These are phyloP conservation scores for Gymnopithys bicolor DNA, from an alignment of 2,797 vertebrate species.

Conservation along the genomic window DNA sequence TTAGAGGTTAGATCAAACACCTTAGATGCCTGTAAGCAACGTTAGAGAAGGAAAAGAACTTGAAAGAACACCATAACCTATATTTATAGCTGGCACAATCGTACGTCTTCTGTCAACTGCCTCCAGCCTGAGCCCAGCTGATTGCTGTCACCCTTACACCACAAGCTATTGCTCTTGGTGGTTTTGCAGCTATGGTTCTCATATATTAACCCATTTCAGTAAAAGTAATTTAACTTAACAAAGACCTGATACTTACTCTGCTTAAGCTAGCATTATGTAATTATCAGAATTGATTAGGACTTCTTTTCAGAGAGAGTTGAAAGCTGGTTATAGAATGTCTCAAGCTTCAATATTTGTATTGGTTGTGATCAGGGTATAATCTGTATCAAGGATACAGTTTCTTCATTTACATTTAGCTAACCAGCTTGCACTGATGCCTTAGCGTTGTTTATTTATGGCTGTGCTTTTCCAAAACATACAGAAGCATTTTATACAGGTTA, in stretches of 20 bases:
- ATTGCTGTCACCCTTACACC: background rate
- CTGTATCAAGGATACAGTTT: background rate
- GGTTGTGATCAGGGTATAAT: background rate
- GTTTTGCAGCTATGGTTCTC: background rate
- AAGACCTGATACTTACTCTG: background rate
- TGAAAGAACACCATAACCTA: background rate
- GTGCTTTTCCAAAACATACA: background rate
- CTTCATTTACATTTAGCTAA: background rate
- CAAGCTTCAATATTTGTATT: fast-evolving
- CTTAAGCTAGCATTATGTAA: background rate
- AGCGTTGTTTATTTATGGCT: background rate
- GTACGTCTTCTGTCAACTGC: background rate
- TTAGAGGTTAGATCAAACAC: background rate
- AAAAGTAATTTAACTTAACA: background rate
- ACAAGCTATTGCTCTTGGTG: background rate
- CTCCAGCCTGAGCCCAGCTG: background rate
- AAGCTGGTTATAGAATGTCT: background rate
- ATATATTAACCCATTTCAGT: background rate
- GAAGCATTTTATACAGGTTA: background rate
- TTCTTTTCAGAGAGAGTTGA: background rate
- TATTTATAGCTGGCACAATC: background rate
- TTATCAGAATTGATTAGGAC: background rate
- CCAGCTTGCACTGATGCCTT: background rate
- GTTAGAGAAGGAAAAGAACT: background rate
- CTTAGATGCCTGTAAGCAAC: background rate